Conservation (phyloP, 1,140 invertebrate species). For the Macrosteles quadrilineatus region DNA sequence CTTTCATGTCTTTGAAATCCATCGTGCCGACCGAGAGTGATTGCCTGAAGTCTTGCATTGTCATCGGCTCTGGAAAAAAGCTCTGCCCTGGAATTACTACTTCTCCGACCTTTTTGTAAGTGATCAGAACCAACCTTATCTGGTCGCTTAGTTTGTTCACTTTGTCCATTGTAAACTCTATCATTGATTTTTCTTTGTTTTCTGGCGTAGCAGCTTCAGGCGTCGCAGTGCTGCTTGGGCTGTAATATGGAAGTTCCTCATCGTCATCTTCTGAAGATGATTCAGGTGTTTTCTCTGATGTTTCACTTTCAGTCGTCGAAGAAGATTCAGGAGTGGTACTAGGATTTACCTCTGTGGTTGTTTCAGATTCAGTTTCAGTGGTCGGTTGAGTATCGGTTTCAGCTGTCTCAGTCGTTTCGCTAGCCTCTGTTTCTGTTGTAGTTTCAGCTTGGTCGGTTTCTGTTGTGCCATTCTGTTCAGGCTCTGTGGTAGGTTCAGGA, state of each 20-base stretch:
- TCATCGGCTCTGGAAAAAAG: constrained; percentile 71
- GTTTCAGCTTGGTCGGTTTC: background rate
- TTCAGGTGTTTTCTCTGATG: background rate
- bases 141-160: constrained; percentile 49
- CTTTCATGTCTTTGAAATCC: constrained; percentile 68
- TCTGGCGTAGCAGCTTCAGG: background rate
- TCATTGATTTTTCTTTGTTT: background rate
- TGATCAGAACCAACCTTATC: constrained; percentile 68
- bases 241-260: background rate
- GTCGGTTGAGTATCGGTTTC: background rate
- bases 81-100: constrained; percentile 72
- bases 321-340: too few relatives aligned
- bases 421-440: background rate
- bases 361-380: too few relatives aligned
- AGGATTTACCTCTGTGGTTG: too few relatives aligned
- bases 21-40: constrained; percentile 69
- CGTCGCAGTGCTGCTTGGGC: background rate
- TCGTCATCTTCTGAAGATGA: background rate
- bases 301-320: background rate
- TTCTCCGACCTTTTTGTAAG: constrained; percentile 78
- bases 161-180: background rate
- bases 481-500: background rate
- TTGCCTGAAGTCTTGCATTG: constrained; percentile 74
- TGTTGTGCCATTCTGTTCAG: background rate
- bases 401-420: background rate